These are phyloP conservation scores for Zoanthus sociatus DNA, from an alignment of 92 coral and sea anemone species.

Conservation along the genomic window DNA sequence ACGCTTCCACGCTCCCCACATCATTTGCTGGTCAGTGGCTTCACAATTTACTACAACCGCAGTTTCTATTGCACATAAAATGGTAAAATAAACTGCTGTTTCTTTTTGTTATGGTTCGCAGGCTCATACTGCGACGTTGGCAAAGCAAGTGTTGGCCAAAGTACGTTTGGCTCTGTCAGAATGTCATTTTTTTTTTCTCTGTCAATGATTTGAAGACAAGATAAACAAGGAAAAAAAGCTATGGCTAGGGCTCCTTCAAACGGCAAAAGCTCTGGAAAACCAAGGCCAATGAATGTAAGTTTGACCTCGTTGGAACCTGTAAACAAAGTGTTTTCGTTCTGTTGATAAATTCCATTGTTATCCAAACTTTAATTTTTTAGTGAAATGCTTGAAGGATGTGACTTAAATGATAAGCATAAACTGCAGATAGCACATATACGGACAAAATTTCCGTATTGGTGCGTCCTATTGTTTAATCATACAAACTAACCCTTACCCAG, in stretches of 20 bases:
- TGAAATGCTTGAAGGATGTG: too few relatives aligned
- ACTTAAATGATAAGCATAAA: too few relatives aligned
- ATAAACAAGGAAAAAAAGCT: not conserved
- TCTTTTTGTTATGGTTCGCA: slow-evolving; percentile 37
- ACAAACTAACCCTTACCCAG: too few relatives aligned
- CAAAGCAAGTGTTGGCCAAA: not conserved
- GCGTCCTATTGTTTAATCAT: too few relatives aligned
- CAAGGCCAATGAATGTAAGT: slow-evolving; percentile 64
- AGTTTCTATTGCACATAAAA: not conserved
- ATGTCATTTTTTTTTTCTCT: not conserved
- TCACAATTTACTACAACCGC: not conserved
- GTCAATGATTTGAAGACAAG: not conserved
- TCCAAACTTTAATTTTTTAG: too few relatives aligned
- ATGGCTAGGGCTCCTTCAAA: slow-evolving; percentile 24
- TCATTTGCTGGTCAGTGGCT: not conserved
- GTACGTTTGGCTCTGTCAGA: not conserved
- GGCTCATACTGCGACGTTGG: slow-evolving; percentile 48
- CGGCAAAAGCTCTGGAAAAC: slow-evolving; percentile 43
- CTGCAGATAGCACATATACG: too few relatives aligned
- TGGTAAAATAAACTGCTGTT: not conserved
- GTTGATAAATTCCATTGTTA: too few relatives aligned
- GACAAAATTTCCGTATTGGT: too few relatives aligned
- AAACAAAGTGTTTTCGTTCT: not conserved
- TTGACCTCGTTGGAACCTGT: not conserved
- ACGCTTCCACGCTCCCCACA: not conserved